Percentiles rank a stretch among this genome's conserved stretches.
These are phyloP conservation scores for Cataglyphis altisquamis DNA, from an alignment of 2,888 invertebrate genomes.

Conservation along the genomic window DNA sequence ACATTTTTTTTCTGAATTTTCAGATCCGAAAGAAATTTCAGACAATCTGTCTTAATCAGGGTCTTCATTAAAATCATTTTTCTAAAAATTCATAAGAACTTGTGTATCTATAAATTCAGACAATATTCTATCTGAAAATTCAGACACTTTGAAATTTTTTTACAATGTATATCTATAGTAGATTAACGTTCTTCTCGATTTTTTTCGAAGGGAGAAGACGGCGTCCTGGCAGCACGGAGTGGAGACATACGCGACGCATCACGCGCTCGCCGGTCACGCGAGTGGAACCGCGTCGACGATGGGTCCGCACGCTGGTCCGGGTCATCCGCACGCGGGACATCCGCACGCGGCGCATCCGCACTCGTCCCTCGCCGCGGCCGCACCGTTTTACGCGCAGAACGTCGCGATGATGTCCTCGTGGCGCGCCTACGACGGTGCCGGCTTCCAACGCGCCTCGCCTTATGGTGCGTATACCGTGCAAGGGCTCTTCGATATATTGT, in stretches of 20 bases:
- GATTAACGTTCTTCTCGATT: not conserved
- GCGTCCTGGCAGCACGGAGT: slow-evolving; percentile 85
- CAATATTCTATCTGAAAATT: too few relatives aligned
- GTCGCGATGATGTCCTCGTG: slow-evolving; percentile 93
- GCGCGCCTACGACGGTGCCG: slow-evolving; percentile 91
- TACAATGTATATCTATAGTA: too few relatives aligned
- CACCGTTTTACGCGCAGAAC: slow-evolving; percentile 93
- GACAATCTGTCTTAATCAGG: too few relatives aligned
- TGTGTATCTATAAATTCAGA: too few relatives aligned
- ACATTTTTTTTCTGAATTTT: too few relatives aligned
- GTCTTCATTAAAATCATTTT: too few relatives aligned
- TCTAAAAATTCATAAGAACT: too few relatives aligned
- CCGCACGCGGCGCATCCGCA: slow-evolving; percentile 88
- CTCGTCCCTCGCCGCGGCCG: slow-evolving; percentile 86
- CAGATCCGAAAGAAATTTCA: too few relatives aligned
- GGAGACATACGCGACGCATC: slow-evolving; percentile 84
- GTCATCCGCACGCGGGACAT: slow-evolving; percentile 81
- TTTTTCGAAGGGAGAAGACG: slow-evolving; percentile 82
- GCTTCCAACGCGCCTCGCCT: slow-evolving; percentile 93
- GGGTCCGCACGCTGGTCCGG: slow-evolving; percentile 81
- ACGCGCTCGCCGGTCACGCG: slow-evolving; percentile 83
- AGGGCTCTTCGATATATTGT: not conserved
- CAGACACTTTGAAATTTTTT: too few relatives aligned
- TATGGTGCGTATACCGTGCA: slow-evolving; percentile 88
- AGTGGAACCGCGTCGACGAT: slow-evolving; percentile 82